Base-by-base conservation (phyloP, 2,888 invertebrate species). In the Myopa testacea region DNA sequence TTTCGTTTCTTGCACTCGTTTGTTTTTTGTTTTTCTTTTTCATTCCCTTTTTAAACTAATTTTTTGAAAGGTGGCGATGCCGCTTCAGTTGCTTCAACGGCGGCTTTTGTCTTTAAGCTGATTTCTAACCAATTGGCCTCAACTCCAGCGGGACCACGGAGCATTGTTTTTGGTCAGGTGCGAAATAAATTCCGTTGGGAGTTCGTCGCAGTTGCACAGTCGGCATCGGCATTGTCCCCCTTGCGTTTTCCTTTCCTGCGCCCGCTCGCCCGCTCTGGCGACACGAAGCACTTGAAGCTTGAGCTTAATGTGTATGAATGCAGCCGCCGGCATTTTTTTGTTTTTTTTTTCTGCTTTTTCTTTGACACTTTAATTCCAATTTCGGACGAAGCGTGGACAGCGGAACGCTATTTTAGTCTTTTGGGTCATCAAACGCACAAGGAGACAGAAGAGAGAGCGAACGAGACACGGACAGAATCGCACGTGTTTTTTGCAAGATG, bases 141-240 rank as follows among this genome's bases (percentile, higher is more conserved):
- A 52, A 52, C 26, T 55, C 60, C 72, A 26, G 72, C 62, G 50
- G 72, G 72, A 65, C 67, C 19, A 8, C 45, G 45, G 45, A 45
- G 6, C 45, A 45, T 45, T 45, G 45, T 45, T 6, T 45, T 45
- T 80, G 81, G 81, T 81, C 81, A 81, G 81, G 81, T 81, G 81
- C 81, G 81, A 81, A 81, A 80, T 81, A 79, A 80, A 81, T 80
- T 81, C 81, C 81, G 77, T 70, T 73, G 81, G 77, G 81, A 78
- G 74, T 77, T 74, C 68, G 73, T 26, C 40, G 45, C 34, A 37
- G 16, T 38, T 34, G 50, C 12, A 26, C 16, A 62, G 34, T 62
- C 58, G n/a, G 58, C 16, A 6, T 16, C 58, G n/a, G 62, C 19
- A 62, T 10, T 8, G 60, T 10, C 26, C 10, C 45, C 45, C 45